Evolutionary conservation across 1,140 invertebrate species (phyloP).

Genomic region (Penaeus japonicus): DNA sequence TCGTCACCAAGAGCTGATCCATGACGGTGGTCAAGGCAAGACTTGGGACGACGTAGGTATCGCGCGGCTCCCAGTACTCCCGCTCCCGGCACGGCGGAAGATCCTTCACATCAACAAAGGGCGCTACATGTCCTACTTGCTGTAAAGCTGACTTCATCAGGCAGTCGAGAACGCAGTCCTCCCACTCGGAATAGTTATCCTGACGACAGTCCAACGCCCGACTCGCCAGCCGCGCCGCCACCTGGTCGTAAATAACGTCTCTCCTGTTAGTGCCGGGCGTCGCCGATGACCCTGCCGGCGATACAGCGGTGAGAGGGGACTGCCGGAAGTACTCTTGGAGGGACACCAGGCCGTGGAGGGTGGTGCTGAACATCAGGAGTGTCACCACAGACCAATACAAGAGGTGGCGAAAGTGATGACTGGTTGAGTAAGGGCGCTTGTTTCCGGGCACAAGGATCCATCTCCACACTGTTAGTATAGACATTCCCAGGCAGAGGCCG

Average conservation of each 20-base stretch:
- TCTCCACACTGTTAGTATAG: conserved; percentile 9
- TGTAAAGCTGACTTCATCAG: conserved; percentile 11
- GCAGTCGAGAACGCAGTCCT: conserved; percentile 10
- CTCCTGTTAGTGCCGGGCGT: not conserved
- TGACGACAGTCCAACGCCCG: conserved; percentile 30
- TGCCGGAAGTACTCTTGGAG: not conserved
- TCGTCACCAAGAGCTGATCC: not conserved
- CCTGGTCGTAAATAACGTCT: not conserved
- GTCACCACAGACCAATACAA: conserved; percentile 3
- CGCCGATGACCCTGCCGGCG: not conserved
- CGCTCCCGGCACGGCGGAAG: conserved; percentile 1
- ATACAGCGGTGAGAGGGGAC: not conserved
- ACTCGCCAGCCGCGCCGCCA: conserved; percentile 33
- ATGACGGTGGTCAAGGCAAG: conserved; percentile 14
- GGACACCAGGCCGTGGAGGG: not conserved
- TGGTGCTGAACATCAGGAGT: not conserved
- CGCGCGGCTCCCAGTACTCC: not conserved
- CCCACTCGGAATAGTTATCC: not conserved
- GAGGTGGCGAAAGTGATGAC: not conserved
- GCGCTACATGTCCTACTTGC: conserved; percentile 14
- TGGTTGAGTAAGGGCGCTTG: not conserved
- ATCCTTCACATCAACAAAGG: conserved; percentile 29
- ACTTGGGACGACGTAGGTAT: conserved; percentile 26
- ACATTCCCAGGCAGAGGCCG: conserved; percentile 32
- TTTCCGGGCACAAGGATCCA: not conserved